Evolutionary conservation across 2,797 vertebrate genomes (phyloP), one percentile per base, ranked within the genome.

Genomic region (Serranus cabrilla): DNA sequence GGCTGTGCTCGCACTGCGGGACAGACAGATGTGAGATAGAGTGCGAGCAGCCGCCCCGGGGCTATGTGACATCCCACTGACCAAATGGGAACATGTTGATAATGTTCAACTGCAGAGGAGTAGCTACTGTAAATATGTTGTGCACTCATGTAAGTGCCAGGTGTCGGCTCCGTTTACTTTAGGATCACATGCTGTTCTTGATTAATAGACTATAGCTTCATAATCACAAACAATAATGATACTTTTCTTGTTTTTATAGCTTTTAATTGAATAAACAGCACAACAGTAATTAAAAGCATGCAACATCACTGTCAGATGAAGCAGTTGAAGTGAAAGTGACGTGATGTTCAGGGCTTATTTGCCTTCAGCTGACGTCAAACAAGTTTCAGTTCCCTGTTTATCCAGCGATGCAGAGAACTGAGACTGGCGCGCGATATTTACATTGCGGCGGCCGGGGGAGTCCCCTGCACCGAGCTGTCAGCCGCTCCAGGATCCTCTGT

Each of bases 1-100:
- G 27, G 64, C 61, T 5, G 57, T 25, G 51, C 58, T 76, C 49
- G 4, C 51, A 25, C 67, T 70, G 71, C 66, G 20, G 50, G 39
- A 77, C 52, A 77, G 58, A 74, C 79, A 70, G 83, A 83, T 81
- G 80, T 78, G 71, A 83, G 81, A 64, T 61, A 56, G 74, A 56
- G 51, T 47, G 67, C 73, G 49, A 60, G 64, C 67, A 68, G 61
- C 76, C 11, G 18, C 2, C 25, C 11, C 1, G 3, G n/a, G 34
- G 37, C 21, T 1, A 7, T 61, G 13, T 23, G 43, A 52, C 0
- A 0, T 60, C 11, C 55, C 50, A 0, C 37, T 39, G 7, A 42
- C 27, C 51, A 56, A 58, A 74, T 60, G 23, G n/a, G 47, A 61
- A 25, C 66, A 6, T 82, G 69, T 74, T 81, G 63, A 60, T 78